These are phyloP conservation scores for Nasonia vitripennis DNA, from an alignment of 1,140 invertebrate species.

Conservation along the genomic window DNA sequence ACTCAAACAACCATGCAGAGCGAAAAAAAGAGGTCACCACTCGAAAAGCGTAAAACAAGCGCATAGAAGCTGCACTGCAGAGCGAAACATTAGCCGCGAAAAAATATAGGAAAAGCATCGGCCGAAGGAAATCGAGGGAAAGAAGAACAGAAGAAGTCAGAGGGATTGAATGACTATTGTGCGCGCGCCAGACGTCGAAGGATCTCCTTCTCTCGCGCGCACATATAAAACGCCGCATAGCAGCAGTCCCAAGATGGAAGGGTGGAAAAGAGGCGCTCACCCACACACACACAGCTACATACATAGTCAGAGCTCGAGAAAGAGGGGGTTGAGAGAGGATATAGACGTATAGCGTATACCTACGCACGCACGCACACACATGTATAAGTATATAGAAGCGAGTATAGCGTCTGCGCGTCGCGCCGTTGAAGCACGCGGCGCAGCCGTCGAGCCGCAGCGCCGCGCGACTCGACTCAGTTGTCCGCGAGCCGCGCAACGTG, in stretches of 20 bases:
- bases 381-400: background rate
- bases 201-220: background rate
- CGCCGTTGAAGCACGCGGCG: conserved; percentile 48
- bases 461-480: conserved; percentile 56
- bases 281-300: no score
- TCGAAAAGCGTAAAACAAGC: background rate
- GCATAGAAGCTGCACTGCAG: background rate
- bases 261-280: background rate
- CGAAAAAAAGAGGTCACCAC: no score
- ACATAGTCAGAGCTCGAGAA: background rate
- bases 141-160: background rate
- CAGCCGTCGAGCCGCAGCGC: conserved; percentile 57
- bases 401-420: conserved; percentile 16
- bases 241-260: conserved; percentile 27
- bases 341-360: background rate
- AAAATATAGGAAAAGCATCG: background rate
- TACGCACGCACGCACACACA: background rate
- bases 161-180: conserved; percentile 23
- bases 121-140: conserved; percentile 31
- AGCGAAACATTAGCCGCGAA: background rate
- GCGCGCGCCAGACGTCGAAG: background rate
- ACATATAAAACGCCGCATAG: background rate
- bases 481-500: conserved; percentile 63
- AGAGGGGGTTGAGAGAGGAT: conserved; percentile 27
- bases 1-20: no score